Evolutionary conservation across 2,888 invertebrate species (phyloP).

Genomic region (Cosmopolites sordidus): DNA sequence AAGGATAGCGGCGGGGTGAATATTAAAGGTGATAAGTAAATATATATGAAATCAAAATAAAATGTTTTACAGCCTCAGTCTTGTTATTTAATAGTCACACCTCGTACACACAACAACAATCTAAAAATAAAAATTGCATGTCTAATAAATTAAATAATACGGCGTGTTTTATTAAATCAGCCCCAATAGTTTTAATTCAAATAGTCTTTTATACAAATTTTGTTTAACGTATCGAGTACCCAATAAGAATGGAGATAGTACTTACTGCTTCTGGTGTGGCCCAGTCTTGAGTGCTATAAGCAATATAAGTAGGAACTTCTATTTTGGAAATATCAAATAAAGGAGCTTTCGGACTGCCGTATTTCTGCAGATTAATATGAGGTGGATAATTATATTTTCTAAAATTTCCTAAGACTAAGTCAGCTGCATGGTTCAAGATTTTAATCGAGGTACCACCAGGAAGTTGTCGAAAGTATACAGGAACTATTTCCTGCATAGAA

Average conservation of each 20-base stretch:
- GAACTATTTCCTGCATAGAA: slow-evolving; percentile 40
- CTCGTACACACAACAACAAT: too few relatives aligned
- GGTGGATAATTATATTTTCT: slow-evolving; percentile 54
- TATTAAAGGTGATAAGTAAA: too few relatives aligned
- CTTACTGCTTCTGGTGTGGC: slow-evolving; percentile 53
- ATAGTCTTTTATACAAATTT: too few relatives aligned
- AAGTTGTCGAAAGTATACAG: slow-evolving; percentile 43
- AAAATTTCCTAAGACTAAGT: slow-evolving; percentile 47
- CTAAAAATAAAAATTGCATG: too few relatives aligned
- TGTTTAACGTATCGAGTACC: too few relatives aligned
- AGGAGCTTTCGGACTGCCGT: slow-evolving; percentile 53
- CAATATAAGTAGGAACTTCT: slow-evolving; percentile 52
- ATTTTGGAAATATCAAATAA: slow-evolving; percentile 52
- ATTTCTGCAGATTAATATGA: slow-evolving; percentile 46
- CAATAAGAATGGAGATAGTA: slow-evolving; percentile 1
- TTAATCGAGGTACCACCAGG: slow-evolving; percentile 44
- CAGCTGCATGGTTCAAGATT: slow-evolving; percentile 42
- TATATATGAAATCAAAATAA: too few relatives aligned
- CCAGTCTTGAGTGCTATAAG: slow-evolving; percentile 57
- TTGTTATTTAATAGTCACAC: too few relatives aligned
- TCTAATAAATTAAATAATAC: too few relatives aligned
- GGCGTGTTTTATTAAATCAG: too few relatives aligned
- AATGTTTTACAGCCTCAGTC: too few relatives aligned
- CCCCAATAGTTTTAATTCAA: too few relatives aligned
- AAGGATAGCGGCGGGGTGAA: too few relatives aligned